Percentiles rank a stretch among this genome's conserved stretches.
Evolutionary conservation across 2,888 invertebrate genomes (phyloP).

Genomic region (Chrysolina oricalcia): DNA sequence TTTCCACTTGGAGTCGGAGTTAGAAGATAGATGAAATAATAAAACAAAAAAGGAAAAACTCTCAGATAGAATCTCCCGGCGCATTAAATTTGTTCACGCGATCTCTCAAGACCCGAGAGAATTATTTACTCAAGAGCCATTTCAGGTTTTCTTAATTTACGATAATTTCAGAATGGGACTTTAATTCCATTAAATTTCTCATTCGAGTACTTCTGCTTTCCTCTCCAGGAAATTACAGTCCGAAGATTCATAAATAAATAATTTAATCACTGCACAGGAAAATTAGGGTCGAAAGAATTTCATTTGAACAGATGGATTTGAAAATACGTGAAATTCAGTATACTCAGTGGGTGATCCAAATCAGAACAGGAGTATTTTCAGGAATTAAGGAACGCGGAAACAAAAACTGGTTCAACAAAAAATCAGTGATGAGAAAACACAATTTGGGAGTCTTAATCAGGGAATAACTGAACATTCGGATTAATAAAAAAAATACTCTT

Average conservation of each 20-base stretch:
- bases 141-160: constrained; percentile 22
- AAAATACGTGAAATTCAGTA: too few relatives aligned
- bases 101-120: constrained; percentile 28
- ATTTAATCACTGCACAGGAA: constrained; percentile 1
- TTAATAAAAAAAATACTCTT: too few relatives aligned
- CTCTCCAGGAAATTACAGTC: not conserved
- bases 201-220: not conserved
- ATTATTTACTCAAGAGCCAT: constrained; percentile 21
- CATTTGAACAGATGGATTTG: too few relatives aligned
- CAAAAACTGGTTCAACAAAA: too few relatives aligned
- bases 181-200: constrained; percentile 21
- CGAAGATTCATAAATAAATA: not conserved
- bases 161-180: constrained; percentile 8
- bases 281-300: not conserved
- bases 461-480: too few relatives aligned
- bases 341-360: too few relatives aligned
- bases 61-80: constrained; percentile 42
- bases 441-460: too few relatives aligned
- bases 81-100: constrained; percentile 47
- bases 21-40: constrained; percentile 16
- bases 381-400: too few relatives aligned
- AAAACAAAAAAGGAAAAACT: constrained; percentile 22
- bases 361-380: too few relatives aligned
- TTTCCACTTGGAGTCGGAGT: not conserved
- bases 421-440: too few relatives aligned